Evolutionary conservation across 2,797 vertebrate genomes (phyloP).

Genomic region (Mycteria americana): DNA sequence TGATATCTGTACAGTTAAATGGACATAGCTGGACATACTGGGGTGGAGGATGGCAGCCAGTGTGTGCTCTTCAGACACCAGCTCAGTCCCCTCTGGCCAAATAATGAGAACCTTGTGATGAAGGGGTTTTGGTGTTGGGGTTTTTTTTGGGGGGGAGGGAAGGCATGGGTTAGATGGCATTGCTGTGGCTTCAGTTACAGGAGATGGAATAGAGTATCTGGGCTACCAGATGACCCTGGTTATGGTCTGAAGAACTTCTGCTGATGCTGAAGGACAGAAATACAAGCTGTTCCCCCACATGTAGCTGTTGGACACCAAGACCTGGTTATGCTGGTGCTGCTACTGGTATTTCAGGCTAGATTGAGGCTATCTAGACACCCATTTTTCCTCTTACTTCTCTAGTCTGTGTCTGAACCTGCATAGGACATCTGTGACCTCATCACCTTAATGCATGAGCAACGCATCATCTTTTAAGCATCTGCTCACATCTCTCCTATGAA

Average conservation of each 20-base stretch:
- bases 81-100: neutral
- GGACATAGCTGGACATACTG: neutral
- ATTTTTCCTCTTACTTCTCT: neutral
- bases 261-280: neutral
- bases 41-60: neutral
- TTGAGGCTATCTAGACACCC: neutral
- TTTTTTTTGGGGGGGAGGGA: fast-evolving
- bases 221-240: neutral
- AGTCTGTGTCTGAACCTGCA: neutral
- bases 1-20: neutral
- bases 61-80: neutral
- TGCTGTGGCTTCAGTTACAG: neutral
- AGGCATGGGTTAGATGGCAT: fast-evolving
- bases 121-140: fast-evolving
- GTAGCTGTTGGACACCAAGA: neutral
- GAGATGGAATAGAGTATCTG: neutral
- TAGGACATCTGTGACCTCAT: neutral
- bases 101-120: neutral
- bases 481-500: neutral
- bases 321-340: neutral
- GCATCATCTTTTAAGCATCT: neutral
- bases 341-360: neutral
- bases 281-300: neutral
- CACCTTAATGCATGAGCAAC: neutral
- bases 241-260: neutral